Evolutionary conservation across 1,140 invertebrate species (phyloP), one percentile per base, ranked within the genome.

Genomic region (Mycetomoellerius zeteki): DNA sequence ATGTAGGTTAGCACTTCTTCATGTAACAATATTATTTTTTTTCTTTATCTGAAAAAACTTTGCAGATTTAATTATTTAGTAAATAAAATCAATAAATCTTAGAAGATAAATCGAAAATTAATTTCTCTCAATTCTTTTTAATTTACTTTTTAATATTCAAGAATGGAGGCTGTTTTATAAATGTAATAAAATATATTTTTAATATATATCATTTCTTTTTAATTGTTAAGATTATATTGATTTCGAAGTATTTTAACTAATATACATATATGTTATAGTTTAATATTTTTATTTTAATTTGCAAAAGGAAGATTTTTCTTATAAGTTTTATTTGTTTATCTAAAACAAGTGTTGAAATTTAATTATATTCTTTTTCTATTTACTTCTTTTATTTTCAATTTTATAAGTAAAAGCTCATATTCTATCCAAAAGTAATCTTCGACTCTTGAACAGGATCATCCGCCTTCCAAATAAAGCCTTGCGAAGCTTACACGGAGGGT

Each of bases 391-490:
- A 69, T 73, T 47, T 2, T 33, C 52, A 73, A 37, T 84, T 60
- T 84, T 10, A 43, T 54, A 50, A 1, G 24, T 47, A 24, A 73
- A 60, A 30, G 69, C 54, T 84, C 24, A 64, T 73, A 73, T 50
- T 84, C 69, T 30, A 24, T 47, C 78, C 16, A 8, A 21, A 21
- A 73, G 27, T 73, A 73, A 73, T 84, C 80, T 80, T 54, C 62
- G 47, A 52, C 47, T 27, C 47, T 84, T 30, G 37, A 33, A 37
- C 67, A n/a, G 37, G 80, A 84, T 84, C 12, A 84, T 84, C 80
- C 67, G 80, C 54, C 69, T 84, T 60, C 54, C 67, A 60, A 73
- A 60, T 82, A 82, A 82, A 58, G 58, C 30, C 21, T 50, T 16
- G 62, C 62, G 19, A 81, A 81, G 64, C 50, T 33, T 43, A 33